Evolutionary conservation across 2,888 invertebrate genomes (phyloP).

Genomic region (Autographa gamma): DNA sequence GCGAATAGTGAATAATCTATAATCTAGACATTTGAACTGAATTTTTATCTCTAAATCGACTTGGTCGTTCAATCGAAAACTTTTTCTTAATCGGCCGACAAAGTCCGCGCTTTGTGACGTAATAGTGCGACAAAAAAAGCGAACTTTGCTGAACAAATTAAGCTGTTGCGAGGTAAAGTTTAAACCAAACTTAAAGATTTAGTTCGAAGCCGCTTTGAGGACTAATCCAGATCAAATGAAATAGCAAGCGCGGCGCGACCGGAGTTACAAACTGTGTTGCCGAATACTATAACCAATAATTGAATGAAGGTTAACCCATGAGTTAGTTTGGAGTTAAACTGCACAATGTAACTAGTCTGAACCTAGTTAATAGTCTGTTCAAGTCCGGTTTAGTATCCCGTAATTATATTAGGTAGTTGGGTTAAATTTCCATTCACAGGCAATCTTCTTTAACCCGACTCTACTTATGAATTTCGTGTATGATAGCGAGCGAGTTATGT

Average conservation of each 20-base stretch:
- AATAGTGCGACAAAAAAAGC: constrained; percentile 17
- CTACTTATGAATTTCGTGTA: too few relatives aligned
- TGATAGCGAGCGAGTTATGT: too few relatives aligned
- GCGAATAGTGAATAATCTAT: too few relatives aligned
- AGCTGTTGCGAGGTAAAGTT: constrained; percentile 39
- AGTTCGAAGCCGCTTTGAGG: constrained; percentile 18
- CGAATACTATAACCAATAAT: constrained; percentile 2
- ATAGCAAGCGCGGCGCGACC: not conserved
- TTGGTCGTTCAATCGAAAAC: too few relatives aligned
- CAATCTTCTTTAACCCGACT: too few relatives aligned
- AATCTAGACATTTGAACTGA: too few relatives aligned
- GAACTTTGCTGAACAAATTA: constrained; percentile 46
- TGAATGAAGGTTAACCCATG: not conserved
- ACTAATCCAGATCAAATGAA: not conserved
- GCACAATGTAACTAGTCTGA: not conserved
- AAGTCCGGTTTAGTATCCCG: not conserved
- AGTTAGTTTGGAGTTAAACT: not conserved
- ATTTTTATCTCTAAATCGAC: too few relatives aligned
- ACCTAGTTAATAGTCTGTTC: not conserved
- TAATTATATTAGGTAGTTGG: not conserved
- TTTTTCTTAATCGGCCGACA: too few relatives aligned
- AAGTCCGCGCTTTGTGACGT: constrained; percentile 12
- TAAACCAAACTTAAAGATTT: constrained; percentile 18
- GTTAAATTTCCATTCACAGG: too few relatives aligned
- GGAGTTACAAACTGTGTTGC: not conserved